Base-by-base conservation (phyloP, 2,888 invertebrate species). In the Sarcophaga caerulescens region DNA sequence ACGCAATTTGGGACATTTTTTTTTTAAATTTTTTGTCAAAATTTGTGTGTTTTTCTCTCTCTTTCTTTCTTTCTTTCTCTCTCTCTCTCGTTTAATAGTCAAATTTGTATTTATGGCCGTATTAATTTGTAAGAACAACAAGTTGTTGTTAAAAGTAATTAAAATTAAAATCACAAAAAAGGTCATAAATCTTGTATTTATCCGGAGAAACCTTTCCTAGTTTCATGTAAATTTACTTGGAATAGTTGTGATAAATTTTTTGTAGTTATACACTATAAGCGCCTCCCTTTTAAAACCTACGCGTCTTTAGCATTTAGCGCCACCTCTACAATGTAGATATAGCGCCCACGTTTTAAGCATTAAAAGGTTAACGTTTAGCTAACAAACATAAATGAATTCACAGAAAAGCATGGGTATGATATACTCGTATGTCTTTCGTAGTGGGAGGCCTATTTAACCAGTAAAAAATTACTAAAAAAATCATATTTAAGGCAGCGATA, bases 221-320 rank as follows among this genome's bases (percentile, higher is more conserved):
- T 52, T 52, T 17, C 12, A 12, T 4, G 52, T 17, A 52, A 52
- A 52, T 52, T 52, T 52, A 17, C 17, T 14, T 14, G 10, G 17
- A 52, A 52, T 52, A 14, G 12, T 5, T 47, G 17, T 23, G 11
- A 59, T 66, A 63, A 45, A 4, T 5, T 21, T 10, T 8, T 14
- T 8, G 8, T 8, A 19, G 35, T 44, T 62, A 14, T 45, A 4
- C 5, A 0, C 10, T 62, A 17, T 19, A 19, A 47, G 65, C 17
- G 8, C 86, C 77, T 78, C 80, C 81, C 52, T 60, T 78, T 78
- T 52, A 12, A 23, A 44, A 8, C 86, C 86, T 62, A 86, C 85
- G 81, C 74, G 45, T 19, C 19, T 78, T n/a, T 23, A 60, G 78
- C 14, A 57, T 19, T 81, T 71, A 66, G 81, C 70, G n/a, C 77